Evolutionary conservation across 2,888 invertebrate species (phyloP).

Genomic region (Odontothrips loti): DNA sequence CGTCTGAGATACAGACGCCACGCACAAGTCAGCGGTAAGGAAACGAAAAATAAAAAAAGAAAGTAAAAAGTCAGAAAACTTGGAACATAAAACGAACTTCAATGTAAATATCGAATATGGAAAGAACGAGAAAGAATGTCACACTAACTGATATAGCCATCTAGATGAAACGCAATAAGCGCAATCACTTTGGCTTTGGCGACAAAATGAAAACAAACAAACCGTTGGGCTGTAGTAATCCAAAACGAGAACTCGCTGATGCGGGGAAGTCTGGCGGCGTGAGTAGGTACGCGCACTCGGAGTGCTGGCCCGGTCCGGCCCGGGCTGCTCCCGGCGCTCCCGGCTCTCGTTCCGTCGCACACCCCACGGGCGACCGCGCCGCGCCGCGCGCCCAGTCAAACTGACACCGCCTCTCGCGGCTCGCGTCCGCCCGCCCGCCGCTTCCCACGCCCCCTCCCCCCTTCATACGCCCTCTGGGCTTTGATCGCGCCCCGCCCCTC

Average conservation of each 20-base stretch:
- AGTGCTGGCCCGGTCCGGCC: no score
- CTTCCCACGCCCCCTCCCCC: not conserved
- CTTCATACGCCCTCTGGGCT: not conserved
- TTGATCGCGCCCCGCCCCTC: not conserved
- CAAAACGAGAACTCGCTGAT: no score
- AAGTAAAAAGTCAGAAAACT: no score
- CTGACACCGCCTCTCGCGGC: conserved; percentile 27
- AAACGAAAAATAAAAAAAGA: no score
- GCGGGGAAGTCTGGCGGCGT: no score
- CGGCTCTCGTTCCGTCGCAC: not conserved
- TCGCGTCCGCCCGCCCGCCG: not conserved
- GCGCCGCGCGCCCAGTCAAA: not conserved
- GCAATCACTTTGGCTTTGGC: not conserved
- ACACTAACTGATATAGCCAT: no score
- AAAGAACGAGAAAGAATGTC: no score
- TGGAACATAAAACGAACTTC: no score
- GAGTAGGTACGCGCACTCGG: no score
- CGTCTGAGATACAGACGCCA: no score
- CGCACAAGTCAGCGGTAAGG: no score
- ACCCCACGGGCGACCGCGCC: not conserved
- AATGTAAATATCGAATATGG: no score
- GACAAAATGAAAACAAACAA: not conserved
- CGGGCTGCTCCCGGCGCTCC: not conserved
- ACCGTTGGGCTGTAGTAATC: not conserved
- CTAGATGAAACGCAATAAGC: not conserved